Evolutionary conservation across 1,140 invertebrate genomes (phyloP), one percentile per base, ranked within the genome.

Genomic region (Drosophila sechellia): DNA sequence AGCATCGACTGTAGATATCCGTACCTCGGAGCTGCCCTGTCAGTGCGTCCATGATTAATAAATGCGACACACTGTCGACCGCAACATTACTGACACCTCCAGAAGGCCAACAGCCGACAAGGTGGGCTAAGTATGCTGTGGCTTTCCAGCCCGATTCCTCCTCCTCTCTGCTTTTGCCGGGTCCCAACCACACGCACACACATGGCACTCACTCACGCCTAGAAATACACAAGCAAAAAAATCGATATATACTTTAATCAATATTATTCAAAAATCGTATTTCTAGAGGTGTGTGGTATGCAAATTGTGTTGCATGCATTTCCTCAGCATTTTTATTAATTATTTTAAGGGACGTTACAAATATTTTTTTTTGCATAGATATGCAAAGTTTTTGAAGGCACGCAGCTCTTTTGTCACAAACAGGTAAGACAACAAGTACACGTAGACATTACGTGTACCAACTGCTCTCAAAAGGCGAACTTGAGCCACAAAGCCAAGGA

Each of bases 41-140:
- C 79, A 52, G 46, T 52, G 49, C 37, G 56, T 35, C 75, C 79
- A 86, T 87, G 83, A 87, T 86, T 81, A 87, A 87, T 81, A 86
- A 81, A 87, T 83, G 83, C 74, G 74, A 76, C 72, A 57, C 59
- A 75, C 35, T 54, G 60, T 78, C 77, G 78, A 86, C 83, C 83
- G 63, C 83, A 86, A 69, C 83, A 87, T 86, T 83, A 76, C 79
- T 66, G 83, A 86, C 83, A 87, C 83, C 83, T 79, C 57, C 43
- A 74, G 54, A 63, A 64, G 61, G 43, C 79, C 31, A 58, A 52
- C 52, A 31, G 25, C 11, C 80, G 53, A 56, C 43, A 49, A 70
- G 66, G 76, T 75, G 64, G 56, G 71, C 81, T 68, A 86, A 81
- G 75, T 78, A 78, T 86, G 69, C 60, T 86, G 83, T 40, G 81